These are phyloP conservation scores for Chaetogeoica ovagalla DNA, from an alignment of 2,888 invertebrate genomes.

Conservation along the genomic window DNA sequence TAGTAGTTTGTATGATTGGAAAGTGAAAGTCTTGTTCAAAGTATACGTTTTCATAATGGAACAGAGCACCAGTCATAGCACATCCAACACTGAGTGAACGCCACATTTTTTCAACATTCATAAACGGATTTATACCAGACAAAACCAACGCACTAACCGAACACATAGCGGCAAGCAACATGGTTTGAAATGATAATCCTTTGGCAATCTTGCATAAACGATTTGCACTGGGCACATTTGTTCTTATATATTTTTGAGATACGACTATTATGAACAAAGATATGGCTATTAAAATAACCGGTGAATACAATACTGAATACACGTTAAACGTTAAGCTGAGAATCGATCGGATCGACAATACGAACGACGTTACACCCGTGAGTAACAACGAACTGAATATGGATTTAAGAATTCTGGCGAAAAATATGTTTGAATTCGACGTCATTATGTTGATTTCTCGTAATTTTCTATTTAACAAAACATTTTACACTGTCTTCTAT, in stretches of 20 bases:
- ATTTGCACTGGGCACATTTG: background rate
- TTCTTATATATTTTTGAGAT: background rate
- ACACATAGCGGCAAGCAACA: background rate
- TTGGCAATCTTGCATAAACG: constrained; percentile 24
- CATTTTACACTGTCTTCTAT: background rate
- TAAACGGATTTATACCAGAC: constrained; percentile 21
- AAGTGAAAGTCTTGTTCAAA: constrained; percentile 30
- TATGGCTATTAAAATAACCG: background rate
- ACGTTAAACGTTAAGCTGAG: constrained; percentile 2
- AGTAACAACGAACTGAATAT: constrained; percentile 21
- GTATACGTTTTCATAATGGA: constrained; percentile 32
- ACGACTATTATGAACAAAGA: background rate
- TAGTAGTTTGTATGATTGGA: constrained; percentile 37
- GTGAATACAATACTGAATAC: background rate
- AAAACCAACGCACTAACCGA: constrained; percentile 13
- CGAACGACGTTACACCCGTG: background rate
- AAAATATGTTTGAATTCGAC: constrained; percentile 18
- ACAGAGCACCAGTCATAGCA: constrained; percentile 18
- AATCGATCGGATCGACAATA: constrained; percentile 20
- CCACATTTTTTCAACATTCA: background rate
- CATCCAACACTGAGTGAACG: constrained; percentile 13
- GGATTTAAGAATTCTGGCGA: constrained; percentile 12
- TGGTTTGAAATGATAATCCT: constrained; percentile 17
- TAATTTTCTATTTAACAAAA: background rate
- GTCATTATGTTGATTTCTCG: constrained; percentile 3